Base-by-base conservation (phyloP, 1,140 invertebrate genomes). In the Ladona fulva region DNA sequence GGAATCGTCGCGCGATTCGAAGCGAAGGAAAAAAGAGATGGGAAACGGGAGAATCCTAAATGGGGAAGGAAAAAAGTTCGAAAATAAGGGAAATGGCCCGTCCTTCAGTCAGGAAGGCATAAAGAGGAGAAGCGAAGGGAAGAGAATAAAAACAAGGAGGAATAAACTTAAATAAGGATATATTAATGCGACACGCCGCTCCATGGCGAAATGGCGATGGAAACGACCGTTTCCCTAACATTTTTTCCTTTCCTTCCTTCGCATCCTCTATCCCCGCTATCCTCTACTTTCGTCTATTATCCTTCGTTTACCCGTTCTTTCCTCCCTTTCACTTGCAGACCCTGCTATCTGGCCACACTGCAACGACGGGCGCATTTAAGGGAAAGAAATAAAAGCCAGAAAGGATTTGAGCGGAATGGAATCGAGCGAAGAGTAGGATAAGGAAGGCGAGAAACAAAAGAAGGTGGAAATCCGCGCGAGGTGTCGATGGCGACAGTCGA, bases 101-200 rank as follows among this genome's bases (percentile, higher is more conserved):
- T 66, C 14, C 52, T 66, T 66, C n/a, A 66, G 52, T 66, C 52
- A 66, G 52, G 52, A 66, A 66, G 52, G 52, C 52, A 66, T 66
- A 66, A 66, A 66, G n/a, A 22, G 52, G 52, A 3, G 52, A 52
- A 52, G 19, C 10, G 10, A 52, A 10, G 44, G 10, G 19, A 5
- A 66, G n/a, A 12, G n/a, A 19, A 66, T 19, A 66, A 66, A 66
- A 66, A 16, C 14, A 66, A 19, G 3, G n/a, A 66, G n/a, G 52
- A 66, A 66, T 66, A 16, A 66, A 66, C 52, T 66, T 66, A 66
- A 66, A 66, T 66, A 66, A 66, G 52, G 52, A 66, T 66, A 66
- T 66, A 66, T 66, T 66, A 66, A 66, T 66, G 52, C 52, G 52
- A 66, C 52, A 66, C 52, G 52, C 52, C 12, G 52, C 52, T 66